Evolutionary conservation across 2,797 vertebrate species (phyloP), one percentile per base, ranked within the genome.

Genomic region (Oreortyx pictus): DNA sequence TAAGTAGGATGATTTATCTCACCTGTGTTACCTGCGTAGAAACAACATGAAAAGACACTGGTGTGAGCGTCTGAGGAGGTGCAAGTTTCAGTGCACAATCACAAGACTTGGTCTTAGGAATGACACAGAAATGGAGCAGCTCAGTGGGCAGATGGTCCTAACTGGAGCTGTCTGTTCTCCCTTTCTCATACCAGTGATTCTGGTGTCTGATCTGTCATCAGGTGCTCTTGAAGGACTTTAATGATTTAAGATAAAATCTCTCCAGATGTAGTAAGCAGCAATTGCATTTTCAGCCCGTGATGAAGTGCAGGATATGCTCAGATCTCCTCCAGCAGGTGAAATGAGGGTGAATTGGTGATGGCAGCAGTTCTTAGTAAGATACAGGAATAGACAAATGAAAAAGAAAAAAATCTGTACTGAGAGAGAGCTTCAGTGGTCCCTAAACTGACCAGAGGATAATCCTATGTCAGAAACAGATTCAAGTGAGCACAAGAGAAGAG

Each of bases 21-120:
- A 44, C 20, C 11, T 44, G 9, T n/a, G 12, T 35, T 39, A 79
- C 44, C 6, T 0, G 0, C n/a, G 46, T 35, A 35, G 39, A 47
- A 73, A 22, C 31, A 79, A 62, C 46, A 24, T 25, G 35, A 76
- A 65, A 68, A 73, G 39, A 44, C 1, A 3, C 4, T 20, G 7
- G 24, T 57, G 22, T 71, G 16, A 85, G 17, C 60, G 16, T 64
- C 76, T 74, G 75, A 76, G 23, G 13, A 35, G 66, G 22, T 56
- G 19, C 71, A 39, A 64, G n/a, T 70, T 90, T 79, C 43, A 50
- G 24, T 33, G 31, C 24, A 31, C n/a, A n/a, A 77, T 50, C 68
- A 18, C 31, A 66, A 76, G 72, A 79, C n/a, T 35, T 49, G 16
- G 12, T 70, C 20, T 31, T 84, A 57, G 25, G 9, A 75, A 73